Base-by-base conservation (phyloP, 2,113 vertebrate genomes). In the Crypturellus undulatus region DNA sequence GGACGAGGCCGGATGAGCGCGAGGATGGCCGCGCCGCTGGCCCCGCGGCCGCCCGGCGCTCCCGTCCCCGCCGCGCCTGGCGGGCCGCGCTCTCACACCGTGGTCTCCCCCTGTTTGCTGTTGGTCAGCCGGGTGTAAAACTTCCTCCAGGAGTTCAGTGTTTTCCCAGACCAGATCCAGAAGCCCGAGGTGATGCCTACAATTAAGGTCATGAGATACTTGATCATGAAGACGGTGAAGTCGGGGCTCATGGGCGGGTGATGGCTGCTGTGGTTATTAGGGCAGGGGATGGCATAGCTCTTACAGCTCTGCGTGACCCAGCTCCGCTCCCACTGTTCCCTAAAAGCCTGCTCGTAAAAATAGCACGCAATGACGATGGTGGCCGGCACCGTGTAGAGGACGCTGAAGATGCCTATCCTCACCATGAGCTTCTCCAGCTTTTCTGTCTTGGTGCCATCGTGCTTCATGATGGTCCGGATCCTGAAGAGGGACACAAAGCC, bases 81-180 rank as follows among this genome's bases (percentile, higher is more conserved):
- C 14, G 2, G 73, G 40, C 36, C 6, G 26, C 18, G 47, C 69
- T 83, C 87, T 99, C 97, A 99, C 96, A 99, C 99, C 0, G 99
- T 99, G 65, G 99, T 99, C 97, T 99, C 99, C 1, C 99, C 99
- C 91, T 99, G 99, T 95, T 99, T 99, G 97, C 98, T 99, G 97
- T 98, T 99, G 91, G 98, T 98, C 92, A 99, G 99, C 98, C 98
- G 98, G 20, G 98, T 99, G 97, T 99, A 99, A 97, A 99, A 99
- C 98, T 99, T 99, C 96, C 99, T 98, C 99, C 99, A 99, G 19
- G 99, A 99, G 96, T 99, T 99, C 18, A 99, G 98, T 1, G 99
- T 99, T 98, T 99, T 99, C 51, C 99, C 99, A 0, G 99, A 99
- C 99, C 99, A 99, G 98, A 99, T 99, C 99, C 99, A 99, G 97